Percentiles rank a stretch among this genome's conserved stretches.
Evolutionary conservation across 2,797 vertebrate genomes (phyloP).

Genomic region (Acrocephalus scirpaceus): DNA sequence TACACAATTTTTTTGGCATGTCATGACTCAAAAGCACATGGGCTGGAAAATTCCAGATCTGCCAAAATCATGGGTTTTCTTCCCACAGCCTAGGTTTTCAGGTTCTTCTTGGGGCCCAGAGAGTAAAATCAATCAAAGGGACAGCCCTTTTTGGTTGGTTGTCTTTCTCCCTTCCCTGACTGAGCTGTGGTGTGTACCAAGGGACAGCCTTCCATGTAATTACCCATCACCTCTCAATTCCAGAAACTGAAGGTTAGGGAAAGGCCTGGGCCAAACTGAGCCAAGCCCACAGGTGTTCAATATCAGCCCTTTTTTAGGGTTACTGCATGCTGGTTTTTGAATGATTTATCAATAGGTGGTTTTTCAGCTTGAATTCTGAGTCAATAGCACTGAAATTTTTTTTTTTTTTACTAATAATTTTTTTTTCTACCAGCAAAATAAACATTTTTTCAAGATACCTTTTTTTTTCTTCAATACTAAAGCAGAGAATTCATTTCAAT

Average conservation of each 20-base stretch:
- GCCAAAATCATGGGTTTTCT: constrained; percentile 12
- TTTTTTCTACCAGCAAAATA: not conserved
- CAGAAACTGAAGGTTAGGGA: not conserved
- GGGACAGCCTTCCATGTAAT: not conserved
- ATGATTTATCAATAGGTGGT: not conserved
- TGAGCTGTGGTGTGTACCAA: not conserved
- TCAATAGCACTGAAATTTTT: not conserved
- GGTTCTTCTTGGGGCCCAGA: not conserved
- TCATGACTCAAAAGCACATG: not conserved
- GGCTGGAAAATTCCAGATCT: constrained; percentile 39
- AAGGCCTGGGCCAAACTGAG: not conserved
- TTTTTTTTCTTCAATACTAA: not conserved
- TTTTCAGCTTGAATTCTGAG: not conserved
- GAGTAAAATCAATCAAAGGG: not conserved
- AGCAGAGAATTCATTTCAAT: not conserved
- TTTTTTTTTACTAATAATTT: not conserved
- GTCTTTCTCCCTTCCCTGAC: not conserved
- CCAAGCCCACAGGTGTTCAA: fast-evolving
- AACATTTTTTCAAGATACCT: not conserved
- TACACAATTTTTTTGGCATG: not conserved
- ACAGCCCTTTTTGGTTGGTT: not conserved
- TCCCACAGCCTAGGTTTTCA: not conserved
- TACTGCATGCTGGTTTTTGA: not conserved
- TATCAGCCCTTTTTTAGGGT: not conserved
- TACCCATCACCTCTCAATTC: not conserved